Conservation (phyloP, 2,888 invertebrate species). For the Coelinius sp. region DNA sequence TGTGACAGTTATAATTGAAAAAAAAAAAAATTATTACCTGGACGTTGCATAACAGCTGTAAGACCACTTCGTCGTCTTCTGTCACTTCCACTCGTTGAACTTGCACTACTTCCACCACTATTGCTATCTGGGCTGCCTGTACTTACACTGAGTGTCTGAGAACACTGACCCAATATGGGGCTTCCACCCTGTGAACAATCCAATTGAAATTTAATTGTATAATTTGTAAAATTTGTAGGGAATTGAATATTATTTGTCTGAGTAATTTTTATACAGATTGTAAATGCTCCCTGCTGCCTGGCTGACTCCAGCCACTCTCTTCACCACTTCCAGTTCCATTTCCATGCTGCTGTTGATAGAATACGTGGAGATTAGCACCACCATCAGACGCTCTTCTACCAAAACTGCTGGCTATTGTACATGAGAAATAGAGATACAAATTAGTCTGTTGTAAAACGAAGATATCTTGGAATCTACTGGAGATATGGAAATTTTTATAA, state of each 20-base stretch:
- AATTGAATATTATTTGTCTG: not conserved
- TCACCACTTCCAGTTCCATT: constrained; percentile 64
- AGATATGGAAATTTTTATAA: constrained; percentile 30
- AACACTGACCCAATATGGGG: constrained; percentile 69
- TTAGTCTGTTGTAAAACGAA: not conserved
- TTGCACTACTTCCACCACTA: constrained; percentile 72
- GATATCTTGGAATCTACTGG: constrained; percentile 23
- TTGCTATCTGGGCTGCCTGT: constrained; percentile 63
- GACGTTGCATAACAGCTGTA: constrained; percentile 88
- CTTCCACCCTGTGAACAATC: constrained; percentile 65
- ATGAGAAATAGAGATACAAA: not conserved
- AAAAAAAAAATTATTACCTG: constrained; percentile 75
- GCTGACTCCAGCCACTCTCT: constrained; percentile 74
- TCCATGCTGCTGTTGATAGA: constrained; percentile 71
- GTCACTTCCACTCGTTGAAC: constrained; percentile 72
- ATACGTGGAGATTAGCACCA: constrained; percentile 90
- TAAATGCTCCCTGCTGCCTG: constrained; percentile 74
- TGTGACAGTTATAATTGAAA: constrained; percentile 9
- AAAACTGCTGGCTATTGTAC: constrained; percentile 79
- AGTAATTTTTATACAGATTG: constrained; percentile 70
- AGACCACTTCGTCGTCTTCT: constrained; percentile 86
- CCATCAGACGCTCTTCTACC: constrained; percentile 96
- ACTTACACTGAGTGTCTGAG: constrained; percentile 67
- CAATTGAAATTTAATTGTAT: not conserved
- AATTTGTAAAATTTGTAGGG: not conserved